Evolutionary conservation across 2,113 vertebrate species (phyloP).

Genomic region (Gorsachius goisagi): DNA sequence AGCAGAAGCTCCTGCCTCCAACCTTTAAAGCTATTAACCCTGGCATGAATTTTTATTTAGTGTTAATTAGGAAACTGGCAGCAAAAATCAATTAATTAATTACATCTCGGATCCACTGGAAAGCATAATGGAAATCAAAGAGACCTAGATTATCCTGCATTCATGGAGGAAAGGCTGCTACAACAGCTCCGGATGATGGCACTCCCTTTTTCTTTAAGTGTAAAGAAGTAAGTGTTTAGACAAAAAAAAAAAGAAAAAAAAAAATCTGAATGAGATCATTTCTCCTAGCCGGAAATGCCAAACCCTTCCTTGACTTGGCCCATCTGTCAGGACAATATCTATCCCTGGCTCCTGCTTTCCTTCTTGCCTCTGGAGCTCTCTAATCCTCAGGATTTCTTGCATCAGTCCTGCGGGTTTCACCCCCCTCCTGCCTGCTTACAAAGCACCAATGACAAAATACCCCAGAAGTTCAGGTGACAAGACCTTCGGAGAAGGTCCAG

Average conservation of each 20-base stretch:
- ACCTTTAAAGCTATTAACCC: constrained; percentile 63
- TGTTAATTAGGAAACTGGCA: constrained; percentile 61
- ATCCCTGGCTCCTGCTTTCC: not conserved
- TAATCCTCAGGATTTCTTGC: not conserved
- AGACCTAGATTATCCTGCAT: not conserved
- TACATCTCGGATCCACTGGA: constrained; percentile 52
- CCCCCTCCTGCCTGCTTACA: not conserved
- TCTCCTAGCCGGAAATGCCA: not conserved
- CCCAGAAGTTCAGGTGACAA: not conserved
- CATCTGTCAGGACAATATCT: not conserved
- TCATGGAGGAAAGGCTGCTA: not conserved
- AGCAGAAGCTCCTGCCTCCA: constrained; percentile 28
- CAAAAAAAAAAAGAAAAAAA: not conserved
- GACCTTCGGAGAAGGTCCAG: not conserved
- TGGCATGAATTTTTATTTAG: constrained; percentile 63
- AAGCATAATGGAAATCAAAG: constrained; percentile 55
- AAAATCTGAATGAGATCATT: not conserved
- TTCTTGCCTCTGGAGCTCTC: not conserved
- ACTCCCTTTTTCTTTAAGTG: not conserved
- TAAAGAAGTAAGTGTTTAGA: not conserved
- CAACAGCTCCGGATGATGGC: not conserved
- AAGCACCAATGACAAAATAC: not conserved
- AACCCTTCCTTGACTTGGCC: not conserved
- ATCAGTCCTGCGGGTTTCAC: not conserved
- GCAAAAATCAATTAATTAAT: constrained; percentile 68